These are phyloP conservation scores for Mercenaria mercenaria DNA, from an alignment of 1,140 invertebrate genomes.

Conservation along the genomic window DNA sequence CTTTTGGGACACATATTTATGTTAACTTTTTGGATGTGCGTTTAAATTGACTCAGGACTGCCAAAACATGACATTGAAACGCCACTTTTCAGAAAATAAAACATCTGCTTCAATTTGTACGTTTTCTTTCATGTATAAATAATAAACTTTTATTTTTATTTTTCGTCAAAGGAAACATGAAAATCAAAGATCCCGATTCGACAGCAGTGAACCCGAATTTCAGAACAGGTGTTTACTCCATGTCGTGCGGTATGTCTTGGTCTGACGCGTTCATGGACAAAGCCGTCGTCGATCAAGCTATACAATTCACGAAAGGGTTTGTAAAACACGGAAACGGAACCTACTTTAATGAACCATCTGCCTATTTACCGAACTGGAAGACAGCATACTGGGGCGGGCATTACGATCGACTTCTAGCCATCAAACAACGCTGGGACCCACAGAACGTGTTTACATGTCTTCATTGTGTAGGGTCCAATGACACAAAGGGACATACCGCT, in stretches of 20 bases:
- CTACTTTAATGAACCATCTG: no score
- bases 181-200: not conserved
- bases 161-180: slow-evolving; percentile 30
- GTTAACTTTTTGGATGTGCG: not conserved
- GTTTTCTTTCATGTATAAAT: no score
- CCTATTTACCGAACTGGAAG: no score
- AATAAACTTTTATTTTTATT: not conserved
- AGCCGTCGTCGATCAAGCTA: not conserved
- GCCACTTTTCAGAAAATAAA: not conserved
- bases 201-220: slow-evolving; percentile 45
- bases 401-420: slow-evolving; percentile 49
- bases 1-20: not conserved
- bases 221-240: slow-evolving; percentile 29
- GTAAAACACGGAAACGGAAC: no score
- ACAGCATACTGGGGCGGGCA: slow-evolving; percentile 63
- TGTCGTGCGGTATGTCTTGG: slow-evolving; percentile 41
- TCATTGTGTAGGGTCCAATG: slow-evolving; percentile 63
- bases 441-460: slow-evolving; percentile 64
- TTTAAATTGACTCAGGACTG: not conserved
- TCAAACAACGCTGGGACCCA: slow-evolving; percentile 62
- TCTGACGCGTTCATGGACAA: not conserved
- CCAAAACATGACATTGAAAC: not conserved
- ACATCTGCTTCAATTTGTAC: not conserved
- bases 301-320: not conserved
- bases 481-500: no score